Conservation (phyloP, 2,113 vertebrate species). For the Ophiodon elongatus region DNA sequence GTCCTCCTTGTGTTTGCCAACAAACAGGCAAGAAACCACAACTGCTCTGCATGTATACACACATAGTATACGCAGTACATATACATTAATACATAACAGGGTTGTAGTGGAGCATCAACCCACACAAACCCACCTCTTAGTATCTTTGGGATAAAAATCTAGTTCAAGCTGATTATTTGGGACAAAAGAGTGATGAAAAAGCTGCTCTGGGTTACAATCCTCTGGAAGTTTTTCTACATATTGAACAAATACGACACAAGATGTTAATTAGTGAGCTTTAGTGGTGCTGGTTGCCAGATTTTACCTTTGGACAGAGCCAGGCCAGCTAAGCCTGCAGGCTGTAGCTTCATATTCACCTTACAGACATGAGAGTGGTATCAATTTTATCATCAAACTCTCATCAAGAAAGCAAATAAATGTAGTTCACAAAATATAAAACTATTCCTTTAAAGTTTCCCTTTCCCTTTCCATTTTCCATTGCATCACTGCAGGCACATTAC, state of each 20-base stretch:
- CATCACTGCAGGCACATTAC: not conserved
- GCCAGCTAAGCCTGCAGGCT: not conserved
- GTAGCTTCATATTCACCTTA: no score
- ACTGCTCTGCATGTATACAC: not conserved
- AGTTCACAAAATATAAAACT: not conserved
- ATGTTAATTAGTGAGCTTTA: not conserved
- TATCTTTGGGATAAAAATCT: not conserved
- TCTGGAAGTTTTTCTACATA: not conserved
- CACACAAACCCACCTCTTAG: not conserved
- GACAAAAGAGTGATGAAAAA: not conserved
- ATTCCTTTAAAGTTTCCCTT: not conserved
- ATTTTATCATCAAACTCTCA: not conserved
- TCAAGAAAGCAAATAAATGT: not conserved
- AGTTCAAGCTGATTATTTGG: not conserved
- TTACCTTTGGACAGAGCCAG: not conserved
- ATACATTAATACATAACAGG: not conserved
- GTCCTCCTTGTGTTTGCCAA: conserved; percentile 97
- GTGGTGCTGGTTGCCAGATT: not conserved
- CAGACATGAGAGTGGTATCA: not conserved
- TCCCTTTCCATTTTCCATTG: not conserved
- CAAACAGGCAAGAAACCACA: conserved; percentile 89
- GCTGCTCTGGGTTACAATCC: not conserved
- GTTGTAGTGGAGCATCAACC: not conserved
- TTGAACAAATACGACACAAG: not conserved
- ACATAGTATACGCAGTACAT: not conserved